Evolutionary conservation across 2,113 vertebrate species (phyloP).

Genomic region (Nanorana parkeri): DNA sequence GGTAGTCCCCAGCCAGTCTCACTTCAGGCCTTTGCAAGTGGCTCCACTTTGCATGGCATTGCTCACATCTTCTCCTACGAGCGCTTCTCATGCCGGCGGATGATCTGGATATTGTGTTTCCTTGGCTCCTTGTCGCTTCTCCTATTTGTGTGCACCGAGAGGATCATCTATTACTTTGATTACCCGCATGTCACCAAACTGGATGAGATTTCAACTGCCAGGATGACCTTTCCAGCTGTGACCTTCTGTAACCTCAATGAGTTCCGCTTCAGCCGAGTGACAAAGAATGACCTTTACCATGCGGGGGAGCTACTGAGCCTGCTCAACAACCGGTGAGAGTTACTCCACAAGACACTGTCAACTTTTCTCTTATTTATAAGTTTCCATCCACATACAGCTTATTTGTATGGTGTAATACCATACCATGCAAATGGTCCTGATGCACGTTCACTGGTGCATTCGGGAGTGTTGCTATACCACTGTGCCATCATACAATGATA

Average conservation of each 20-base stretch:
- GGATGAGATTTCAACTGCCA: conserved; percentile 88
- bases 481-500: no score
- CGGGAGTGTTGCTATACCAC: no score
- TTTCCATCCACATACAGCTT: no score
- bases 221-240: conserved; percentile 89
- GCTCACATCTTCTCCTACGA: conserved; percentile 98
- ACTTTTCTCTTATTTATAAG: background rate
- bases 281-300: conserved; percentile 98
- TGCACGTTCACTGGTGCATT: no score
- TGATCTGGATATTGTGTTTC: conserved; percentile 93
- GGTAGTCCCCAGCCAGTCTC: conserved; percentile 86
- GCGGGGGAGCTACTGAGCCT: conserved; percentile 94
- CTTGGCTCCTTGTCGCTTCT: conserved; percentile 88
- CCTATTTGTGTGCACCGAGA: conserved; percentile 89
- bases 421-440: no score
- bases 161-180: conserved; percentile 94
- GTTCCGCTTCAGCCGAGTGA: conserved; percentile 94
- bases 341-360: conserved; percentile 1
- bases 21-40: conserved; percentile 95
- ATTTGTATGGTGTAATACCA: no score
- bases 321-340: conserved; percentile 92
- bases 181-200: conserved; percentile 98
- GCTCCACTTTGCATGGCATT: conserved; percentile 96
- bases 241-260: conserved; percentile 99
- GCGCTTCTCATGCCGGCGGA: conserved; percentile 89